phyloP scores from a whole-genome alignment of 2,797 vertebrate species.

The Aldrovandia affinis region DNA sequence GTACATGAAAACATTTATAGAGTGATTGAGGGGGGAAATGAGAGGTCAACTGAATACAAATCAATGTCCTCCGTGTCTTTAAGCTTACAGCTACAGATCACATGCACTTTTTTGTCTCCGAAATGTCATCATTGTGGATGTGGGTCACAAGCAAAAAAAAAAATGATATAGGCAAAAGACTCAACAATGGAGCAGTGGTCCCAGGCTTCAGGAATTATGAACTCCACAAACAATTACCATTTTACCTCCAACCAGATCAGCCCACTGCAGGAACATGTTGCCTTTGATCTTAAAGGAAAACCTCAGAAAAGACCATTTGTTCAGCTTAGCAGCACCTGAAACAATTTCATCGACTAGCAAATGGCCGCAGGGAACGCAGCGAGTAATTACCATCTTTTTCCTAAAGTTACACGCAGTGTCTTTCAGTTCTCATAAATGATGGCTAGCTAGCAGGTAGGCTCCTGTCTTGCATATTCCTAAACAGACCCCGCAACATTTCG shows the following conservation, averaged over 20 bases:
- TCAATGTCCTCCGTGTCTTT: too few relatives aligned
- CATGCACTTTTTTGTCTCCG: background rate
- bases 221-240: conserved; percentile 30
- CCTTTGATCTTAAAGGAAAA: conserved; percentile 32
- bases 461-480: conserved; percentile 33
- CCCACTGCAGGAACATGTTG: conserved; percentile 14
- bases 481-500: background rate
- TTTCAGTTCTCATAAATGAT: conserved; percentile 32
- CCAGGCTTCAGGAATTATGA: conserved; percentile 19
- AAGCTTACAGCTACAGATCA: background rate
- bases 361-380: background rate
- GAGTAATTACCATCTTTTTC: conserved; percentile 23
- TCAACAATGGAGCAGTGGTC: conserved; percentile 1
- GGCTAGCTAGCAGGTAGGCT: conserved; percentile 48
- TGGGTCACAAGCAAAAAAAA: background rate
- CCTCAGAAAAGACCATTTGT: conserved; percentile 26
- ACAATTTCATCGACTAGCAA: conserved; percentile 12
- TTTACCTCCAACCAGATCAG: conserved; percentile 21
- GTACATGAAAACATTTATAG: background rate
- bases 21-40: background rate
- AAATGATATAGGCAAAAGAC: background rate
- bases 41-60: background rate
- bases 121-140: background rate
- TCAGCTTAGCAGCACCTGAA: conserved; percentile 28
- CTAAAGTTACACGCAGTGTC: background rate